phyloP scores from a whole-genome alignment of 2,113 vertebrate genomes.

The Mesembrinibis cayennensis region DNA sequence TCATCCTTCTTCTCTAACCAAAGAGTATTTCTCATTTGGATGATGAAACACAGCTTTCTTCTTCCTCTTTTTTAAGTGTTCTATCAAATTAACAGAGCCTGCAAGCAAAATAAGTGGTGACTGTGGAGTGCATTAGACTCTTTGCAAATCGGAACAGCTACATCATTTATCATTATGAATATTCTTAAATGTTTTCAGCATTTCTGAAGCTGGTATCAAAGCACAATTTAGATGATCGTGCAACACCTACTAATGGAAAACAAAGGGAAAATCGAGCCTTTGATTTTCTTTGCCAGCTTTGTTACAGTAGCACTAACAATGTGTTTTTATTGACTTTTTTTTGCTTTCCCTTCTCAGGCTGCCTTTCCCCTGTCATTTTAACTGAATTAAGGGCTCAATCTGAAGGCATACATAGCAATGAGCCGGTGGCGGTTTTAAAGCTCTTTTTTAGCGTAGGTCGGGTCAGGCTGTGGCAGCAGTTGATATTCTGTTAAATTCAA shows the following conservation, averaged over 20 bases:
- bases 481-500: neutral
- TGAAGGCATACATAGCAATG: neutral
- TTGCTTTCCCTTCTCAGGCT: neutral
- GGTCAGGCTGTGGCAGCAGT: neutral
- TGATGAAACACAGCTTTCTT: neutral
- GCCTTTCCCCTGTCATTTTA: neutral
- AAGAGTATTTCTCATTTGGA: neutral
- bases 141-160: neutral
- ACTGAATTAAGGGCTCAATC: neutral
- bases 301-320: neutral
- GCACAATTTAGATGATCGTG: neutral
- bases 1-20: neutral
- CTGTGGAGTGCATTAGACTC: neutral
- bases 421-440: neutral
- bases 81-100: neutral
- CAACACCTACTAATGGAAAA: neutral
- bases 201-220: slow-evolving; percentile 1
- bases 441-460: neutral
- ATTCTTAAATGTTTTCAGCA: neutral
- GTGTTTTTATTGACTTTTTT: neutral
- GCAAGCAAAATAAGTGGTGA: neutral
- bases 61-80: neutral
- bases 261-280: neutral
- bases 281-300: neutral
- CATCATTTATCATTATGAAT: slow-evolving; percentile 5